These are phyloP conservation scores for western clawed frog (Xenopus tropicalis) DNA, from an alignment of 2,113 vertebrate species.

Conservation along the genomic window DNA sequence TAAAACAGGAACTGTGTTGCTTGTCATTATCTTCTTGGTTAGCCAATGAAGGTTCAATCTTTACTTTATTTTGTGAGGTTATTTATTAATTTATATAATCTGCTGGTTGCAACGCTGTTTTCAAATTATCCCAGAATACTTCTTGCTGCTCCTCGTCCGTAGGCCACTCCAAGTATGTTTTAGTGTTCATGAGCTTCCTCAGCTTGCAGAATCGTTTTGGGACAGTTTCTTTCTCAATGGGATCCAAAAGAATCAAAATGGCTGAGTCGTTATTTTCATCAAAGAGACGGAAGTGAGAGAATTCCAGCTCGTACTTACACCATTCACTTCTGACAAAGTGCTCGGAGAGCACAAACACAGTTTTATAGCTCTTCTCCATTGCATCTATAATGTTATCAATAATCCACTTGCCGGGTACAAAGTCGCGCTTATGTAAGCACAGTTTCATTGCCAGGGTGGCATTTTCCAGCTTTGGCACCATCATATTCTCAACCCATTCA, in stretches of 20 bases:
- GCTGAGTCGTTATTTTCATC: conserved; percentile 70
- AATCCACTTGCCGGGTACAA: conserved; percentile 83
- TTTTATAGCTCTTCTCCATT: conserved; percentile 80
- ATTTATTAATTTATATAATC: no score
- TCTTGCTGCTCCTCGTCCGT: conserved; percentile 53
- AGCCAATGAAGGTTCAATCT: no score
- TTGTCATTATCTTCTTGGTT: no score
- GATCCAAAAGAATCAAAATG: conserved; percentile 80
- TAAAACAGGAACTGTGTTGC: no score
- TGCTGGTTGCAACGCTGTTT: conserved; percentile 59
- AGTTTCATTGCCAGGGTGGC: conserved; percentile 59
- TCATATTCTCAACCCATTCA: conserved; percentile 78
- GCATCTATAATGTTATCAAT: conserved; percentile 83
- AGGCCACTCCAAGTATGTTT: conserved; percentile 89
- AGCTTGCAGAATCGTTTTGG: conserved; percentile 87
- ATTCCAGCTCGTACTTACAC: conserved; percentile 92
- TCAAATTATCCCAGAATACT: conserved; percentile 78
- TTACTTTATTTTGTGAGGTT: no score
- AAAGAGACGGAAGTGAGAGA: conserved; percentile 86
- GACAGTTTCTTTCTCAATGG: conserved; percentile 71
- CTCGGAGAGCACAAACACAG: conserved; percentile 80
- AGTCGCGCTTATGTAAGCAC: conserved; percentile 87
- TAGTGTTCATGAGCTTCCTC: conserved; percentile 82
- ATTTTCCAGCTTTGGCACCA: conserved; percentile 81
- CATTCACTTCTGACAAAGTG: conserved; percentile 87